Evolutionary conservation across 2,888 invertebrate species (phyloP).

Genomic region (Stratiomys singularior): DNA sequence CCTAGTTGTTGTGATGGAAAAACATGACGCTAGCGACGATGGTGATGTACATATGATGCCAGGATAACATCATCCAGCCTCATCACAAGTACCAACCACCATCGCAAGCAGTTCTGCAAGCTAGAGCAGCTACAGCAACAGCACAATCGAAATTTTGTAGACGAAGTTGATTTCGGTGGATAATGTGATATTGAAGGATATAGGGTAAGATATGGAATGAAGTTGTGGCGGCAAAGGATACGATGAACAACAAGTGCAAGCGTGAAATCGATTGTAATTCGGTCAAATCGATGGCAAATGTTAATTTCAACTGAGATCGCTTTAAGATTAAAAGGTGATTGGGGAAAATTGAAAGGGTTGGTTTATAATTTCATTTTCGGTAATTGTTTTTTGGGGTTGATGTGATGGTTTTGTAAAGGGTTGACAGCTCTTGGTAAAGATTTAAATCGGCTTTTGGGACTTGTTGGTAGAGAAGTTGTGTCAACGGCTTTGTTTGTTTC

Average conservation of each 20-base stretch:
- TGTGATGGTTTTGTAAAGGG: too few species aligned
- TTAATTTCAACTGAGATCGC: background rate
- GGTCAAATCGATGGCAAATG: background rate
- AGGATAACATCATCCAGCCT: background rate
- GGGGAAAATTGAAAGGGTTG: background rate
- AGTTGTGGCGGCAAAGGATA: background rate
- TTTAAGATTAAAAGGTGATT: background rate
- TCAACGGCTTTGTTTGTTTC: too few species aligned
- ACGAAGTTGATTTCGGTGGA: background rate
- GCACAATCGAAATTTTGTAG: background rate
- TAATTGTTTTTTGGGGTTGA: too few species aligned
- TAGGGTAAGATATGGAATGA: background rate
- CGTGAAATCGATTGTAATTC: slow-evolving; percentile 2
- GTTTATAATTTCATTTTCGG: too few species aligned
- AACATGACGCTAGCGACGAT: background rate
- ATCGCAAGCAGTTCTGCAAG: too few species aligned
- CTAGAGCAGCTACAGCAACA: too few species aligned
- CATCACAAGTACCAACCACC: too few species aligned
- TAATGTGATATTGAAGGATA: background rate
- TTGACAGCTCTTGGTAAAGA: too few species aligned
- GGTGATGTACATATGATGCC: slow-evolving; percentile 8
- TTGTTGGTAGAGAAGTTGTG: too few species aligned
- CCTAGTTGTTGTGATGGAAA: background rate
- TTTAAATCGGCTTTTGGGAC: too few species aligned
- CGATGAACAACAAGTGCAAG: background rate